phyloP scores from a whole-genome alignment of 64 coral and sea anemone genomes.

The Dendronephthya gigantea region DNA sequence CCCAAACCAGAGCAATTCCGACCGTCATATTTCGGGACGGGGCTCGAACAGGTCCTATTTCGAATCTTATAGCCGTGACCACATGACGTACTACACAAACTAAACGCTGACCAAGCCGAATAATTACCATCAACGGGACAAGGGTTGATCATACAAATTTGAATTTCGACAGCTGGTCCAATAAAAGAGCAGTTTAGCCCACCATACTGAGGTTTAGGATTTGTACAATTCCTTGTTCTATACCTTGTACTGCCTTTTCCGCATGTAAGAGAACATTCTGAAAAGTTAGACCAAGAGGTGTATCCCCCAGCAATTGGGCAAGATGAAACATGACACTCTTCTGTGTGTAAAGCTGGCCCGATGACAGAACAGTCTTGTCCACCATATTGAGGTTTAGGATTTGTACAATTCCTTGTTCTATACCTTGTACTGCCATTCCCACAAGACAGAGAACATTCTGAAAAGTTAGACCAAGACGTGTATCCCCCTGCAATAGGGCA shows the following conservation, averaged over 20 bases:
- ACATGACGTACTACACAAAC: constrained; percentile 34
- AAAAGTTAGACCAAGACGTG: constrained; percentile 36
- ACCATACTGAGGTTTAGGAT: constrained; percentile 50
- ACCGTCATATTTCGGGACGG: constrained; percentile 43
- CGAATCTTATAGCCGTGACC: constrained; percentile 32
- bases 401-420: constrained; percentile 46
- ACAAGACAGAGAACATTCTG: constrained; percentile 30
- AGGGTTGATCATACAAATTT: constrained; percentile 13
- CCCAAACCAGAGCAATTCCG: background rate
- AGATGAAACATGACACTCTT: background rate
- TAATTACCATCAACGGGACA: constrained; percentile 66
- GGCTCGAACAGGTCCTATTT: constrained; percentile 48
- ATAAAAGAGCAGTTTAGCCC: background rate
- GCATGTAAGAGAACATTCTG: constrained; percentile 50
- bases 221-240: constrained; percentile 54
- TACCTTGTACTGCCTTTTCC: constrained; percentile 6
- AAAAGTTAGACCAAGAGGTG: constrained; percentile 60
- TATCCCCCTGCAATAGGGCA: constrained; percentile 56
- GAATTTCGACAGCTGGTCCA: background rate
- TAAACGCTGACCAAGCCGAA: constrained; percentile 44
- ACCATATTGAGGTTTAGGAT: constrained; percentile 44
- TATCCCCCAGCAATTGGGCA: constrained; percentile 49
- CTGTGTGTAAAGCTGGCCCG: background rate
- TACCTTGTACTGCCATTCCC: constrained; percentile 30
- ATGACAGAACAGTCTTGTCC: constrained; percentile 9